A percentile compares a stretch with the other conserved stretches of the same genome.
These are phyloP conservation scores for Protophormia terraenovae DNA, from an alignment of 2,888 invertebrate species.

Conservation along the genomic window DNA sequence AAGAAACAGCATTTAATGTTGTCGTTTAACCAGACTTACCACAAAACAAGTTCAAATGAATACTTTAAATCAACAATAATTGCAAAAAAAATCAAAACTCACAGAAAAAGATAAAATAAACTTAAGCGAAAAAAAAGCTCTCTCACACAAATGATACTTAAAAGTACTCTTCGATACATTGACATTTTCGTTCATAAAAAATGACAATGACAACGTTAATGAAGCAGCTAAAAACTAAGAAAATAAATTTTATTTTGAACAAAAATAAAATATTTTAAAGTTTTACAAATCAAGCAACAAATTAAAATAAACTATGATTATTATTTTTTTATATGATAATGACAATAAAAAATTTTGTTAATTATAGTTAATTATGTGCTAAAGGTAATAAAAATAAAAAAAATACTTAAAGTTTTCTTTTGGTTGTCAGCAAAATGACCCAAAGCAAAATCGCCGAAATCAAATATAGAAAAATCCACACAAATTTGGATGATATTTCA, in stretches of 20 bases:
- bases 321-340: not conserved
- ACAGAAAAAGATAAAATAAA: slow-evolving; percentile 20
- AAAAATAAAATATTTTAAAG: not conserved
- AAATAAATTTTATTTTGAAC: too few species aligned
- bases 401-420: too few species aligned
- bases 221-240: slow-evolving; percentile 1
- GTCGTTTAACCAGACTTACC: slow-evolving; percentile 66
- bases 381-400: too few species aligned
- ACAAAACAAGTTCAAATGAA: slow-evolving; percentile 66
- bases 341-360: slow-evolving; percentile 24
- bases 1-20: slow-evolving; percentile 60
- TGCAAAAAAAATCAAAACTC: slow-evolving; percentile 22
- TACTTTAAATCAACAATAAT: slow-evolving; percentile 55
- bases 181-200: slow-evolving; percentile 47
- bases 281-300: slow-evolving; percentile 23
- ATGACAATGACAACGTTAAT: slow-evolving; percentile 64
- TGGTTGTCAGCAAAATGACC: too few species aligned
- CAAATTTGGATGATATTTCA: too few species aligned
- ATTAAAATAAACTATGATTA: slow-evolving; percentile 11
- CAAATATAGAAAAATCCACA: too few species aligned
- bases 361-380: slow-evolving; percentile 27
- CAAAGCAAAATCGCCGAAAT: too few species aligned
- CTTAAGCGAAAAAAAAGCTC: slow-evolving; percentile 1
- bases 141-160: not conserved
- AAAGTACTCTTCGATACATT: slow-evolving; percentile 14